Base-by-base conservation (phyloP, 2,888 invertebrate genomes). In the Agrenia bidenticulata region DNA sequence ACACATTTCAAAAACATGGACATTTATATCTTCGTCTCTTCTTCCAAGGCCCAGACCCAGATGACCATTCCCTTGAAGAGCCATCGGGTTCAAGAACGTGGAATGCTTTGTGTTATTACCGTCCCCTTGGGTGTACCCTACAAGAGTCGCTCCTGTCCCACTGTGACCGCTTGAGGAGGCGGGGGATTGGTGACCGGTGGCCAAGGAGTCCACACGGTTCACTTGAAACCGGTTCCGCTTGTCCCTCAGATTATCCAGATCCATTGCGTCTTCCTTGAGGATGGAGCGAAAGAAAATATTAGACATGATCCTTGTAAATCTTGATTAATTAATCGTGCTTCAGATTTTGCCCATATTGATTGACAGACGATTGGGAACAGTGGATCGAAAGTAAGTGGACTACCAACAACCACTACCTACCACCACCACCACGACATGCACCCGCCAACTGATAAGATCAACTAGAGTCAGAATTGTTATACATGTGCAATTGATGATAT, bases 181-280 rank as follows among this genome's bases (percentile, higher is more conserved):
- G 49, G 13, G 64, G 49, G 39, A 65, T 69, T 32, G 32, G 41
- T 75, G 73, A 15, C 75, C 75, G 21, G 72, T 72, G 13, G 82
- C 83, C 4, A 82, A 79, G 62, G 83, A 84, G 76, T 84, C 82
- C 23, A 86, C 86, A 32, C 84, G 81, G 77, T 86, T 85, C 64
- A 86, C 86, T 79, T 85, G 85, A 73, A 86, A 86, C 50, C 86
- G 80, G 58, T 73, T 75, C 45, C 73, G 61, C 23, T 72, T 74
- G 61, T 75, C 73, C 37, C 72, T 57, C 64, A 71, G 60, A 39
- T 66, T 69, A 41, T 75, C 73, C 41, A 74, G 56, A 66, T 74
- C 74, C 74, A 74, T 74, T 13, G 4, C 58, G 24, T 17, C 11
- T 27, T 19, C n/a, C n/a, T n/a, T n/a, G n/a, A n/a, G n/a, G n/a